Percentiles rank a stretch among this genome's conserved stretches.
phyloP scores from a whole-genome alignment of 2,888 invertebrate genomes.

The Scaptomyza tumidula region DNA sequence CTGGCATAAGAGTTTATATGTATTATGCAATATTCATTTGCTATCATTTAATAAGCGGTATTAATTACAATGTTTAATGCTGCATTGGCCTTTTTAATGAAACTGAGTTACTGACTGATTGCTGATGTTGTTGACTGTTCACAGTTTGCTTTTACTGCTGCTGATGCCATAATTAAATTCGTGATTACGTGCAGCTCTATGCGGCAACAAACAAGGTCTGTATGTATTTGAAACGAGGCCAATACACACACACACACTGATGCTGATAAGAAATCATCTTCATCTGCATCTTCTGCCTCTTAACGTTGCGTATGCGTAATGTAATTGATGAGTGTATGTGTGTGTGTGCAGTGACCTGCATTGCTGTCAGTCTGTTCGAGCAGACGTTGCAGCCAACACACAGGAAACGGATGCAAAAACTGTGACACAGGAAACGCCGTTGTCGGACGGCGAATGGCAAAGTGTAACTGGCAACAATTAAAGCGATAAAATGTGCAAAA shows the following conservation, averaged over 20 bases:
- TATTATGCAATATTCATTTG: constrained; percentile 30
- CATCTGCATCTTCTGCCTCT: constrained; percentile 35
- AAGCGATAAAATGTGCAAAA: constrained; percentile 73
- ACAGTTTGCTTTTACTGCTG: background rate
- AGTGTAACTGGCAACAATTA: constrained; percentile 65
- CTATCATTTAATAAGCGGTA: constrained; percentile 42
- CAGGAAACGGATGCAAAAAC: constrained; percentile 71
- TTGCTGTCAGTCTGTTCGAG: constrained; percentile 53
- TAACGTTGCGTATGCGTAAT: constrained; percentile 50
- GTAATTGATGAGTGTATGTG: constrained; percentile 45
- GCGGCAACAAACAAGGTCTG: background rate
- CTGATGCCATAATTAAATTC: constrained; percentile 32
- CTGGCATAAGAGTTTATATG: background rate
- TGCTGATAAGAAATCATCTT: constrained; percentile 45
- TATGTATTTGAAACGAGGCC: background rate
- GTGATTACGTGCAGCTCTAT: constrained; percentile 1
- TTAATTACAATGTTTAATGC: constrained; percentile 51
- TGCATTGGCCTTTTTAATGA: constrained; percentile 32
- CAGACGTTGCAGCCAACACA: constrained; percentile 24
- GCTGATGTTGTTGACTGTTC: background rate
- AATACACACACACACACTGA: background rate
- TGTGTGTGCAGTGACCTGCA: constrained; percentile 62
- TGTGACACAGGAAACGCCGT: constrained; percentile 71
- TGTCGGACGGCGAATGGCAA: constrained; percentile 4
- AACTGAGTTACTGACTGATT: background rate